Evolutionary conservation across 2,888 invertebrate species (phyloP), one percentile per base, ranked within the genome.

Genomic region (Baronia brevicornis): DNA sequence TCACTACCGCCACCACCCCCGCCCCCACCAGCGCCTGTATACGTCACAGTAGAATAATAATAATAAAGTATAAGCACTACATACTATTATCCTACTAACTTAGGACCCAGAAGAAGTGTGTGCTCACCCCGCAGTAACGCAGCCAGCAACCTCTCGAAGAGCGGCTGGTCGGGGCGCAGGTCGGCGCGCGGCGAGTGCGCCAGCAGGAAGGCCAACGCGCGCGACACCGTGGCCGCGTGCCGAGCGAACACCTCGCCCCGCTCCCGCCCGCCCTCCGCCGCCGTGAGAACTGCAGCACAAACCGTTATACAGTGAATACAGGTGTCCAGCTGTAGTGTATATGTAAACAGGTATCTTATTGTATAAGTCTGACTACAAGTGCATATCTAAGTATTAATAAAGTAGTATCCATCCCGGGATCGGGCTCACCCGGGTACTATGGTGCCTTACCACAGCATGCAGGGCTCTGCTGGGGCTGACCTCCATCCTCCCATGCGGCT

Each of bases 141-240:
- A 17, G 74, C 57, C 33, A 89, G 84, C 41, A 89, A 58, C 9
- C 86, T 62, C 35, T 79, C 78, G 3, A 84, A 63, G 10, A 88
- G 60, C 33, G 74, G 78, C 7, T 67, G 44, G 44, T 77, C 72
- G 29, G 46, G 51, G 60, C 57, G 59, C 27, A 53, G 46, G 28
- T 44, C 43, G 37, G 43, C 48, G 44, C 28, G 39, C 42, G 60
- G 54, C 30, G 56, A 44, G 17, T 46, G 56, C 38, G 68, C 17
- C 17, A 58, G 48, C 41, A 89, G 62, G 56, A 87, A 88, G 41
- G 71, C 62, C 0, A 85, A 85, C 1, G 86, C 87, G 38, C 87
- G 86, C 24, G 68, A 48, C 21, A 86, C 66, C 3, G 85, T 55
- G 9, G 66, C 60, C 23, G 79, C 71, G 45, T 87, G 87, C 5